Base-by-base conservation (phyloP, 1,140 invertebrate genomes). In the Potamilus streckersoni region DNA sequence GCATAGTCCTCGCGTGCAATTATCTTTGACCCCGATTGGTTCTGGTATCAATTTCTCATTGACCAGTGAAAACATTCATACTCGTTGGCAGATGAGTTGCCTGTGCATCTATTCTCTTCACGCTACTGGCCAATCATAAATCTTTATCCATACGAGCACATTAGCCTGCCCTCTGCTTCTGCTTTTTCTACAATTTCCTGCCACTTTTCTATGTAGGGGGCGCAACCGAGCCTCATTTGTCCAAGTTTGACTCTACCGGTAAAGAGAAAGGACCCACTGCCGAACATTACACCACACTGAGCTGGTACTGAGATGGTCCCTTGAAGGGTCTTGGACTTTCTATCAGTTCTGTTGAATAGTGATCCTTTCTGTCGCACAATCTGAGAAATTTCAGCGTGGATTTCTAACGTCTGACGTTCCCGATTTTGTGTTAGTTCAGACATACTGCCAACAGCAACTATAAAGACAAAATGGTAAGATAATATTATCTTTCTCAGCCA, bases 201-300 rank as follows among this genome's bases (percentile, higher is more conserved):
- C 94, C 94, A 96, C 63, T 94, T 92, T 58, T 93, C 91, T 8
- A 93, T 85, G 74, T 94, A 90, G 0, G 95, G 94, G 0, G 94
- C 94, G 83, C 95, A 96, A 1, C 92, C 91, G 20, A 96, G 86
- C 2, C 92, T 90, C n/a, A 94, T 89, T 58, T 93, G 91, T 4
- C 94, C 94, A 15, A 96, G 91, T 78, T 93, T 91, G 73, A 93
- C 90, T 71, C 93, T 91, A 17, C 94, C 95, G 92, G 95, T 94
- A 86, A 96, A 93, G 57, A 96, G 91, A 90, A 95, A 95, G 88
- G 95, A 93, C 0, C 94, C 94, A 13, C 91, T 89, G 13, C 94
- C 94, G 49, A 93, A 92, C 56, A 91, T 89, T 20, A 94, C 93
- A 13, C 93, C 93, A 85, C 95, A 96, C 69, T 92, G 91, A 16